phyloP scores from a whole-genome alignment of 2,113 vertebrate species.

The Anser brachyrhynchus region DNA sequence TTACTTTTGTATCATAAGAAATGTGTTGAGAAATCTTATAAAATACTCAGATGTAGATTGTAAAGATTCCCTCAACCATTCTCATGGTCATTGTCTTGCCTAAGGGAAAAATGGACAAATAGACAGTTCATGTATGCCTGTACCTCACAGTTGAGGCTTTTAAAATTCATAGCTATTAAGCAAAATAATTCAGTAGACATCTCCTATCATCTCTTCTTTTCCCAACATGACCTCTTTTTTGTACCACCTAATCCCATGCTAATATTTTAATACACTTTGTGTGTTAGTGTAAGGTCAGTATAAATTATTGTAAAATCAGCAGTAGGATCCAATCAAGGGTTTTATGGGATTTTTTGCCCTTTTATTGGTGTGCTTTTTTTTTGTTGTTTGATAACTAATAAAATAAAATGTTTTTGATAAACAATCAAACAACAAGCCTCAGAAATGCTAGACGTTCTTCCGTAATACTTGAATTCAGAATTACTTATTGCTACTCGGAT shows the following conservation, averaged over 20 bases:
- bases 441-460: not conserved
- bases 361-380: not conserved
- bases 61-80: not conserved
- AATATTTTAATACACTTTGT: conserved; percentile 66
- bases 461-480: not conserved
- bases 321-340: not conserved
- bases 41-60: not conserved
- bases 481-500: not conserved
- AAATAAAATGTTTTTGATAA: too few species aligned
- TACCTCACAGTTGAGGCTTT: not conserved
- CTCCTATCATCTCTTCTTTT: conserved; percentile 36
- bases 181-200: not conserved
- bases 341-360: not conserved
- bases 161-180: not conserved
- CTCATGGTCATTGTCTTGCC: accelerated
- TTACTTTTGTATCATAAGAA: not conserved
- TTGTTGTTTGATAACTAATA: not conserved
- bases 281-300: conserved; percentile 37
- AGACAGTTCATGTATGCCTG: not conserved
- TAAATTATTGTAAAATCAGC: conserved; percentile 9
- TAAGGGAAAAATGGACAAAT: conserved; percentile 5
- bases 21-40: not conserved
- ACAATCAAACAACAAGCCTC: too few species aligned
- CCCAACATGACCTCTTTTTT: conserved; percentile 20
- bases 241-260: conserved; percentile 38